Percentiles rank a stretch among this genome's conserved stretches.
phyloP scores from a whole-genome alignment of 2,888 invertebrate species.

The Tachina fera region DNA sequence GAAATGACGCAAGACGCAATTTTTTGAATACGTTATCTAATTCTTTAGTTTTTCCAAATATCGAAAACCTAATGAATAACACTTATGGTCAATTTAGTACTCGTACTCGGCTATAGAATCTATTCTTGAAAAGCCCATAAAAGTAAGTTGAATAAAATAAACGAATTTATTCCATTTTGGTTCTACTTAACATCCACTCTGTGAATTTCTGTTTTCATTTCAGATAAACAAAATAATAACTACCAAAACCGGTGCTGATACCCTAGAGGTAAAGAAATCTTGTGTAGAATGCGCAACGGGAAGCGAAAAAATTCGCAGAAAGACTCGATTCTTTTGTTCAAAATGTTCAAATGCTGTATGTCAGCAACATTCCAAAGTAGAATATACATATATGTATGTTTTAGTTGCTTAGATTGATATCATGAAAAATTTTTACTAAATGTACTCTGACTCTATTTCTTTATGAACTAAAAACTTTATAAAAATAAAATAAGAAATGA shows the following conservation, averaged over 20 bases:
- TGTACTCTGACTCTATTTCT: neutral
- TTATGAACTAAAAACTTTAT: too few species aligned
- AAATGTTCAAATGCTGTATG: neutral
- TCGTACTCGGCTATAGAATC: slow-evolving; percentile 11
- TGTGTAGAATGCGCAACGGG: neutral
- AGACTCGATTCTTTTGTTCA: too few species aligned
- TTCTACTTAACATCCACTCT: too few species aligned
- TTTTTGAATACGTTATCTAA: neutral
- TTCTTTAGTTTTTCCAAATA: neutral
- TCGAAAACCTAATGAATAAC: slow-evolving; percentile 20
- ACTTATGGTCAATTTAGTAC: neutral
- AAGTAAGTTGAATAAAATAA: slow-evolving; percentile 6
- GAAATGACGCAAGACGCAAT: neutral
- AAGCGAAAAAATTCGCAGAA: slow-evolving; percentile 5
- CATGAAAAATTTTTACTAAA: neutral
- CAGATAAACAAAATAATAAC: neutral
- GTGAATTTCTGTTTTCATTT: slow-evolving; percentile 6
- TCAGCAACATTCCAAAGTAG: slow-evolving; percentile 10
- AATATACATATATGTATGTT: slow-evolving; percentile 14
- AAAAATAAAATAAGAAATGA: too few species aligned
- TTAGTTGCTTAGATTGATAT: slow-evolving; percentile 7
- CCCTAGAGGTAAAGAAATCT: neutral
- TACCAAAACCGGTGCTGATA: neutral
- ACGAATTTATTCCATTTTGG: neutral
- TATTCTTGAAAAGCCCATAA: slow-evolving; percentile 1